Conservation (phyloP, 2,113 vertebrate genomes). For the Strix uralensis region DNA sequence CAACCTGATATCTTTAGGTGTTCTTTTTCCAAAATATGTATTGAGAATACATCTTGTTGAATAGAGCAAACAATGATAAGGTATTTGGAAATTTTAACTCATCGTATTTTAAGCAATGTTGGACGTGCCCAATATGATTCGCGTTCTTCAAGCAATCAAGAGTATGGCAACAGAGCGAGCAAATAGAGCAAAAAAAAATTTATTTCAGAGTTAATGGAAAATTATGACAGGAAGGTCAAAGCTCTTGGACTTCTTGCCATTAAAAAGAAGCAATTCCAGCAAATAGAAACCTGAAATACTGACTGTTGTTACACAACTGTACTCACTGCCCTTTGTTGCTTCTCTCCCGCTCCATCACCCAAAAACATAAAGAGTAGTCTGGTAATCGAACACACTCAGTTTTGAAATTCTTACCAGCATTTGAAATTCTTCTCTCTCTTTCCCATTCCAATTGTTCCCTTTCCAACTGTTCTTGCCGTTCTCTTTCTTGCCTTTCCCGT, state of each 20-base stretch:
- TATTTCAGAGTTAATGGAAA: background rate
- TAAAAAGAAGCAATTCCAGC: background rate
- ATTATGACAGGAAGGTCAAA: background rate
- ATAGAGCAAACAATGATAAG: background rate
- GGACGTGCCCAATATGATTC: background rate
- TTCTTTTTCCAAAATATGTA: background rate
- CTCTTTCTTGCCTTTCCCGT: constrained; percentile 73
- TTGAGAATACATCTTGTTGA: background rate
- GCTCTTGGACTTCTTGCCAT: background rate
- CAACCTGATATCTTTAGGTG: background rate
- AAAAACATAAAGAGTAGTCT: background rate
- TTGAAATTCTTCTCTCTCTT: constrained; percentile 87
- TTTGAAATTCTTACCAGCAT: constrained; percentile 82
- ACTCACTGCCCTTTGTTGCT: background rate
- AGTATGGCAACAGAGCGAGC: background rate
- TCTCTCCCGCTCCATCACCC: background rate
- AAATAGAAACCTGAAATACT: background rate
- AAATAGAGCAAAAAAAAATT: background rate
- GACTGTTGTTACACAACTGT: background rate
- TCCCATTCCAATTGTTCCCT: constrained; percentile 86
- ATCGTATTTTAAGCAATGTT: background rate
- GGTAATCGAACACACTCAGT: background rate
- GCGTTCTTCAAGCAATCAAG: background rate
- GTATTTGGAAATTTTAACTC: background rate
- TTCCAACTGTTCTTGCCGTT: constrained; percentile 78